Conservation (phyloP, 1,140 invertebrate species). For the Ips nitidus region DNA sequence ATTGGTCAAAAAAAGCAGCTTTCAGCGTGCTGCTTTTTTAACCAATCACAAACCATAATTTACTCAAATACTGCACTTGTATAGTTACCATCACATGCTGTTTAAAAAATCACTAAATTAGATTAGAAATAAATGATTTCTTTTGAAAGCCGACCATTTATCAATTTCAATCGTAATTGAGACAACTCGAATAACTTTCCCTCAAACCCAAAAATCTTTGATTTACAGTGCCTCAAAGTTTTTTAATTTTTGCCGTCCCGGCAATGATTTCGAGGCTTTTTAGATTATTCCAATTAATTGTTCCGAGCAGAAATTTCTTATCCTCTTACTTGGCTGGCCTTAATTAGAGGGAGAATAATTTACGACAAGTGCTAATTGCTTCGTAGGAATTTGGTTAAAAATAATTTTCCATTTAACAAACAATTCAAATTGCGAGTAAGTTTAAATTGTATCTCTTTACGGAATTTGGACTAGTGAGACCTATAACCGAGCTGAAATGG, state of each 20-base stretch:
- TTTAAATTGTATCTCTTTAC: too few species aligned
- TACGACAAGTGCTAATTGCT: conserved; percentile 4
- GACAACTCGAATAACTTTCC: conserved; percentile 4
- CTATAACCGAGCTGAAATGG: neutral
- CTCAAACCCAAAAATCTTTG: conserved; percentile 7
- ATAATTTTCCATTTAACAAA: neutral
- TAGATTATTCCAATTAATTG: conserved; percentile 22
- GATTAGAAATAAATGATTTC: too few species aligned
- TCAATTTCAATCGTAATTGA: conserved; percentile 20
- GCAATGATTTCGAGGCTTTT: conserved; percentile 10
- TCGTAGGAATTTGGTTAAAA: neutral
- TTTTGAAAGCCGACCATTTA: neutral
- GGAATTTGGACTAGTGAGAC: neutral
- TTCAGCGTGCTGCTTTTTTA: too few species aligned
- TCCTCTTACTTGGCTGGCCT: conserved; percentile 10
- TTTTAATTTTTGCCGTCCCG: conserved; percentile 12
- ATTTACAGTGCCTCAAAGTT: conserved; percentile 8
- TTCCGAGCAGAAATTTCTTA: conserved; percentile 11
- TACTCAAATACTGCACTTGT: too few species aligned
- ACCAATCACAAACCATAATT: too few species aligned
- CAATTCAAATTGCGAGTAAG: neutral
- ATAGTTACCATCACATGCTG: too few species aligned
- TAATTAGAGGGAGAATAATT: conserved; percentile 1
- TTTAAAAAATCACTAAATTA: too few species aligned
- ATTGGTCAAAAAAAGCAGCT: too few species aligned